Conservation (phyloP, 2,797 vertebrate genomes). For the Sebastes vulpes region DNA sequence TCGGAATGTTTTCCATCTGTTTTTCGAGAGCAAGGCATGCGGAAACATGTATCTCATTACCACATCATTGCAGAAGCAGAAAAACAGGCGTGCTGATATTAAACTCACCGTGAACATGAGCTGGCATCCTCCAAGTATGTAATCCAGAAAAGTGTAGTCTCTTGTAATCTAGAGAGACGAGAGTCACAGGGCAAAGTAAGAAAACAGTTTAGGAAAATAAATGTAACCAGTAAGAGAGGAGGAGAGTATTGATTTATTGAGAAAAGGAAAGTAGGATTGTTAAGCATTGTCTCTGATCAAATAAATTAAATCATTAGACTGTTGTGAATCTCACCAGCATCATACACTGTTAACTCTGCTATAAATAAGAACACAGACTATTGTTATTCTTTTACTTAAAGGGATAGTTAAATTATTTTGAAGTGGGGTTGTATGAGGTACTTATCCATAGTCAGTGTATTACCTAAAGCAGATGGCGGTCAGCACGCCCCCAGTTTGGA, state of each 20-base stretch:
- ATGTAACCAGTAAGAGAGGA: not conserved
- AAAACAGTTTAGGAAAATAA: not conserved
- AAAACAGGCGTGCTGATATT: slow-evolving; percentile 11
- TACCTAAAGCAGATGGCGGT: not conserved
- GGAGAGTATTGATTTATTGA: not conserved
- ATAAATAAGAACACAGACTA: not conserved
- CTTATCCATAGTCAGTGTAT: not conserved
- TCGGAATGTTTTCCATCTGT: slow-evolving; percentile 34
- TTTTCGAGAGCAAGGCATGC: slow-evolving; percentile 17
- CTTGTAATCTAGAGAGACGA: slow-evolving; percentile 89
- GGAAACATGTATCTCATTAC: slow-evolving; percentile 45
- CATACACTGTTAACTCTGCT: not conserved
- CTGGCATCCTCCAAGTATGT: slow-evolving; percentile 98
- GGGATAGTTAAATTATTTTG: not conserved
- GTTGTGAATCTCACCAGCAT: not conserved
- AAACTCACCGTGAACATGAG: slow-evolving; percentile 98
- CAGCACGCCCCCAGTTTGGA: not conserved
- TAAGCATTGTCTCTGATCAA: not conserved
- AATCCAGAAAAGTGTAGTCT: slow-evolving; percentile 97
- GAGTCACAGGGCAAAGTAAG: not conserved
- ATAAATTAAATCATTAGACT: not conserved
- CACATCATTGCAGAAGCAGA: slow-evolving; percentile 3
- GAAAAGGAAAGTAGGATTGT: not conserved
- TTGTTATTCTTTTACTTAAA: not conserved
- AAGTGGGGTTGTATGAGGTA: not conserved